Percentiles rank a stretch among this genome's conserved stretches.
phyloP scores from a whole-genome alignment of 2,113 vertebrate genomes.

The Oncorhynchus keta region DNA sequence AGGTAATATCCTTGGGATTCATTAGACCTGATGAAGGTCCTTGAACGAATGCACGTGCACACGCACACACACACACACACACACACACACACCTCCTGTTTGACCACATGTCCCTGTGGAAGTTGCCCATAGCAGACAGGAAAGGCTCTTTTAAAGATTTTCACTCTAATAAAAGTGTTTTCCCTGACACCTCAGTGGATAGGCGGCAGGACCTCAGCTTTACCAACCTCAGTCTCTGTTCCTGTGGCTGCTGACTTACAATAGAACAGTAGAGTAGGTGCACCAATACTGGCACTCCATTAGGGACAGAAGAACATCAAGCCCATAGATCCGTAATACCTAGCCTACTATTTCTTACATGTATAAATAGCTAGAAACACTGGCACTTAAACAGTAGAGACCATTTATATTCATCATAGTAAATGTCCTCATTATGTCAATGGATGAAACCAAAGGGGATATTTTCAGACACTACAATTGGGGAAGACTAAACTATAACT shows the following conservation, averaged over 20 bases:
- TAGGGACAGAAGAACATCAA: too few relatives aligned
- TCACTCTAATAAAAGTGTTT: conserved; percentile 13
- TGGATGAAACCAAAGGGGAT: conserved; percentile 16
- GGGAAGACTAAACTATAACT: conserved; percentile 26
- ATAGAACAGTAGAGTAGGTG: background rate
- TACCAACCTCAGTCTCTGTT: background rate
- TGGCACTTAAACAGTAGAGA: background rate
- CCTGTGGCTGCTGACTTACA: conserved; percentile 3
- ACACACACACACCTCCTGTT: background rate
- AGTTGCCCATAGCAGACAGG: conserved; percentile 5
- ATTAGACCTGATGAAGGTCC: background rate
- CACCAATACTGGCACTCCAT: background rate
- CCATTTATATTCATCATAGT: background rate
- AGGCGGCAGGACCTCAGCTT: conserved; percentile 13
- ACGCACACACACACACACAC: background rate
- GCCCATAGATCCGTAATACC: background rate
- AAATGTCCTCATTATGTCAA: conserved; percentile 32
- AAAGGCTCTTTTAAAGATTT: conserved; percentile 34
- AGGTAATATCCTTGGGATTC: conserved; percentile 12
- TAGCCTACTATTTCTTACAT: background rate
- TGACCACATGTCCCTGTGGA: conserved; percentile 9
- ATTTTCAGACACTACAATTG: conserved; percentile 14
- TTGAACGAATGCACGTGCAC: background rate
- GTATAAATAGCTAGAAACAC: background rate
- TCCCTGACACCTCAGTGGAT: conserved; percentile 37